A percentile compares a stretch with the other conserved stretches of the same genome.
These are phyloP conservation scores for Cyrtonyx montezumae DNA, from an alignment of 2,113 vertebrate species.

Conservation along the genomic window DNA sequence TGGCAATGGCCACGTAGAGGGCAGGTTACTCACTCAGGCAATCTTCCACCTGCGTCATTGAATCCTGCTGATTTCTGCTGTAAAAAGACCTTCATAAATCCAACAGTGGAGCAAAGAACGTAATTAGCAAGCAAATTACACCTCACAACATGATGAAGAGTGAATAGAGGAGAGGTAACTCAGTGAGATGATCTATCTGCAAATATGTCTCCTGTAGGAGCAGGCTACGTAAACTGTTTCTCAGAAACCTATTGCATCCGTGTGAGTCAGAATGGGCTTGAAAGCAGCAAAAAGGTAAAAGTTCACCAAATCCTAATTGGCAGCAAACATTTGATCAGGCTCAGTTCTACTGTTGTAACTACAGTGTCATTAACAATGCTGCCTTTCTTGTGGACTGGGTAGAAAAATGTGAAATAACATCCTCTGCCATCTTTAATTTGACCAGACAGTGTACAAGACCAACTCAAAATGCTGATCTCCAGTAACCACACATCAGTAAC, in stretches of 20 bases:
- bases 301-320: not conserved
- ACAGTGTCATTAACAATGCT: not conserved
- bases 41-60: not conserved
- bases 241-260: not conserved
- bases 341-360: not conserved
- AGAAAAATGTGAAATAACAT: not conserved
- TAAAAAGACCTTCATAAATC: not conserved
- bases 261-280: not conserved
- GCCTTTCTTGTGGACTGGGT: not conserved
- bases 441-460: not conserved
- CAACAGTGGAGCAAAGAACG: not conserved
- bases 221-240: not conserved
- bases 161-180: not conserved
- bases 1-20: fast-evolving
- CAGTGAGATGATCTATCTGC: not conserved
- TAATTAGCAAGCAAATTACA: conserved; percentile 20
- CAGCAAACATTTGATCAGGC: not conserved
- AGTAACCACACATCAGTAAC: not conserved
- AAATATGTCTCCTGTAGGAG: not conserved
- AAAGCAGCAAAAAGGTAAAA: not conserved
- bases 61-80: not conserved
- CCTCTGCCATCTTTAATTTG: not conserved
- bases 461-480: not conserved
- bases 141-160: not conserved
- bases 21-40: not conserved